Conservation (phyloP, 2,888 invertebrate species). For the Pegoplata infirma region DNA sequence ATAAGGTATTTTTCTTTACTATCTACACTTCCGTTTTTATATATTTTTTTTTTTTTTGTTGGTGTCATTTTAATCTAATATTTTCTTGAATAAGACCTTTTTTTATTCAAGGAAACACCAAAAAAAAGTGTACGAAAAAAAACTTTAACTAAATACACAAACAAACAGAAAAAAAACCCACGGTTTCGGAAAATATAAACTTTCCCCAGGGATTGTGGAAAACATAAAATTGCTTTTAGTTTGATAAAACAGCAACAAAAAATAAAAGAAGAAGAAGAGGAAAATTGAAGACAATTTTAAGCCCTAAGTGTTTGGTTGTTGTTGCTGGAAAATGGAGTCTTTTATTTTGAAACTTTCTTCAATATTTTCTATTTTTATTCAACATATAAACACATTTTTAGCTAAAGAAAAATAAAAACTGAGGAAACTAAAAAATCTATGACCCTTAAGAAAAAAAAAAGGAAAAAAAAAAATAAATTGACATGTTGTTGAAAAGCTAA, state of each 20-base stretch:
- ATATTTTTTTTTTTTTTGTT: too few relatives aligned
- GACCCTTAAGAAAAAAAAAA: conserved; percentile 35
- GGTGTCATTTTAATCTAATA: conserved; percentile 32
- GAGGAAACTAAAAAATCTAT: background rate
- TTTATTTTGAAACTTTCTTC: background rate
- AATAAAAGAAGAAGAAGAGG: background rate
- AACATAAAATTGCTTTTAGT: conserved; percentile 43
- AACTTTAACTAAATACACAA: background rate
- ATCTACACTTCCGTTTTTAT: conserved; percentile 37
- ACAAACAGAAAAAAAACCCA: conserved; percentile 21
- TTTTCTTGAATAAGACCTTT: conserved; percentile 6
- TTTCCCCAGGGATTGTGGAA: conserved; percentile 28
- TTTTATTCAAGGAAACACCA: background rate
- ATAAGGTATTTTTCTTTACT: background rate
- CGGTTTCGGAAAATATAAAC: conserved; percentile 26
- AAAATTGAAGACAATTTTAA: background rate
- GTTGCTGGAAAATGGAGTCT: background rate
- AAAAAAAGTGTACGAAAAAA: too few relatives aligned
- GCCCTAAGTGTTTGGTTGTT: conserved; percentile 11
- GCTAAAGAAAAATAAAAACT: conserved; percentile 11
- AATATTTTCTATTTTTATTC: conserved; percentile 1
- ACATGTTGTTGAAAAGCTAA: conserved; percentile 28
- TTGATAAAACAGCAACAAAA: background rate
- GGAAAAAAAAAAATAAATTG: conserved; percentile 13
- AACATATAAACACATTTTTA: conserved; percentile 22